Percentiles rank a stretch among this genome's conserved stretches.
Evolutionary conservation across 2,113 vertebrate genomes (phyloP).

Genomic region (Alouatta palliata): DNA sequence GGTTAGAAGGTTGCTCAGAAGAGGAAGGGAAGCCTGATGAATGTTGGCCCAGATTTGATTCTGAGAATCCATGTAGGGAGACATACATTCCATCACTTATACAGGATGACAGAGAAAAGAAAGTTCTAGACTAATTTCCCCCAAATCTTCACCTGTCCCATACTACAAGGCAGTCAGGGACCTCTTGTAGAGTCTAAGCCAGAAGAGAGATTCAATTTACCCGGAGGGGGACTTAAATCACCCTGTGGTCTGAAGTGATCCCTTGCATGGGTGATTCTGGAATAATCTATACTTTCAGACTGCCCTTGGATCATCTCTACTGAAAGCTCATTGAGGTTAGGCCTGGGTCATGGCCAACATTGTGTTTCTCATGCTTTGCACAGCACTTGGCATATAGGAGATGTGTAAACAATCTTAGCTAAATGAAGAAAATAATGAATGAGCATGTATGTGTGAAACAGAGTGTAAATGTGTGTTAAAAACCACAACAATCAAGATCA

Average conservation of each 20-base stretch:
- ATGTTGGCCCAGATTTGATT: not conserved
- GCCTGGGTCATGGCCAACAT: not conserved
- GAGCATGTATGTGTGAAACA: conserved; percentile 10
- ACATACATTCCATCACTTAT: not conserved
- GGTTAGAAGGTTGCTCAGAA: not conserved
- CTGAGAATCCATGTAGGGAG: not conserved
- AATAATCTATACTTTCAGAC: conserved; percentile 32
- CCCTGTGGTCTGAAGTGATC: not conserved
- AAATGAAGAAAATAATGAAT: conserved; percentile 27
- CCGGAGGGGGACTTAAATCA: not conserved
- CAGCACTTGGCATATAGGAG: not conserved
- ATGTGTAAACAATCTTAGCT: not conserved
- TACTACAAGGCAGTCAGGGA: not conserved
- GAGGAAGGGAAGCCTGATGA: not conserved
- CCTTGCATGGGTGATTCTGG: not conserved
- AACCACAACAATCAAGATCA: not conserved
- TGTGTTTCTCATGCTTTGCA: not conserved
- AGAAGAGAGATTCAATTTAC: not conserved
- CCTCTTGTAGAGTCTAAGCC: not conserved
- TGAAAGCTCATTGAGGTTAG: conserved; percentile 1
- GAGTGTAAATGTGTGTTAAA: not conserved
- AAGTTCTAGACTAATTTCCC: not conserved
- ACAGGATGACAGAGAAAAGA: not conserved
- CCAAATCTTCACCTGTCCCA: not conserved
- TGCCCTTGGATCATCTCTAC: not conserved